Evolutionary conservation across 2,888 invertebrate genomes (phyloP).

Genomic region (Perdita meconis): DNA sequence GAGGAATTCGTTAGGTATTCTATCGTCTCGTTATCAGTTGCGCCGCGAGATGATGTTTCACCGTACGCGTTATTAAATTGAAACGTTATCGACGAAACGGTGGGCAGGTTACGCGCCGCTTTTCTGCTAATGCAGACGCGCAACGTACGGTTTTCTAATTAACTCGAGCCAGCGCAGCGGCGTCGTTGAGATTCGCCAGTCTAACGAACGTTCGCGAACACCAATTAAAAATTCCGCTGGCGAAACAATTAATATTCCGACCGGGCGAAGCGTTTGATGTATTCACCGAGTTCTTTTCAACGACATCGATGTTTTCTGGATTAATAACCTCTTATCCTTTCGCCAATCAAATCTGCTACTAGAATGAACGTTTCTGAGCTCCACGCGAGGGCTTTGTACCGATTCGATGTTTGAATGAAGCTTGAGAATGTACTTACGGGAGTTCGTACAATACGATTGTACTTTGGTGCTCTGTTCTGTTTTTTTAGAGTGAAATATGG

Average conservation of each 20-base stretch:
- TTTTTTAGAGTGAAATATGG: no score
- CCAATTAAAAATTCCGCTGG: slow-evolving; percentile 60
- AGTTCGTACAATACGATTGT: no score
- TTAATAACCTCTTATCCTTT: slow-evolving; percentile 56
- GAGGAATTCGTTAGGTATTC: no score
- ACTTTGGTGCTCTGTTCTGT: no score
- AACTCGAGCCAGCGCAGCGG: slow-evolving; percentile 30
- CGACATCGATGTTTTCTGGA: slow-evolving; percentile 33
- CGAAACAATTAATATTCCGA: slow-evolving; percentile 56
- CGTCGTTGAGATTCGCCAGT: slow-evolving; percentile 14
- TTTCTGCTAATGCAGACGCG: slow-evolving; percentile 14
- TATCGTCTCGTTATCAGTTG: no score
- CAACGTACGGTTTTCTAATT: slow-evolving; percentile 34
- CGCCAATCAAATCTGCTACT: slow-evolving; percentile 31
- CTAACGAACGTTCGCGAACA: slow-evolving; percentile 36
- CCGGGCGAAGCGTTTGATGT: slow-evolving; percentile 34
- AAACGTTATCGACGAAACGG: slow-evolving; percentile 11
- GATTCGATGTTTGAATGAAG: background rate
- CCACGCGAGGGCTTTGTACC: background rate
- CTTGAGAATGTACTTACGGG: no score
- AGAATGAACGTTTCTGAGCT: slow-evolving; percentile 25
- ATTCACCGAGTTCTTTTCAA: slow-evolving; percentile 6
- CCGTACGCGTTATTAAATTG: background rate
- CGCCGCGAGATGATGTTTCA: no score
- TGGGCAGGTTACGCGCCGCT: slow-evolving; percentile 12